Evolutionary conservation across 1,140 invertebrate species (phyloP), one percentile per base, ranked within the genome.

Genomic region (Condylostylus longicornis): DNA sequence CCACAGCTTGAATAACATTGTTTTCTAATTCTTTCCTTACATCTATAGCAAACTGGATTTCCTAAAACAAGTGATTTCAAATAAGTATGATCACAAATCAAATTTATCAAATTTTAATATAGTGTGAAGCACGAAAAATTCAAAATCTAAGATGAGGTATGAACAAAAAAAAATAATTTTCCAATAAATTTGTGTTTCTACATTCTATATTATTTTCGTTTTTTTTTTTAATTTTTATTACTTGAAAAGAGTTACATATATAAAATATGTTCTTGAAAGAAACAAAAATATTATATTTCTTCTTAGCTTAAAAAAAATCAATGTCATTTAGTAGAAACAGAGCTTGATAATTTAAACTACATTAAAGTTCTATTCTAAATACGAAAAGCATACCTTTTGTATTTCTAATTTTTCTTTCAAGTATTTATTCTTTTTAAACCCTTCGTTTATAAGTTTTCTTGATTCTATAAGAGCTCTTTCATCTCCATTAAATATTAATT

Each of bases 1-100:
- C 33, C 19, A 42, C 32, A 8, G 56, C 56, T 34, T 59, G 56
- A 30, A 59, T 54, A 10, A 59, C 53, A 43, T 56, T 59, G 3
- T 56, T 52, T 3, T 53, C 54, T 18, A 59, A 34, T 34, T 59
- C 56, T 7, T 53, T 30, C 13, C 48, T 45, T 5, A 57, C 54
- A 22, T 59, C 56, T 10, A 44, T 19, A 1, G 56, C 56, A 13
- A 59, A 37, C 31, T 54, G 38, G 7, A 59, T 47, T 51, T 54
- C 51, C 55, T 58, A 14, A 18, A 22, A n/a, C 19, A 5, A 28
- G 23, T 25, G 7, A 8, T 25, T 25, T 8, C 7, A 8, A 25
- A 25, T 25, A 8, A 25, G n/a, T n/a, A n/a, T n/a, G n/a, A n/a
- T n/a, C n/a, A n/a, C n/a, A n/a, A n/a, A n/a, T n/a, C n/a, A n/a